These are phyloP conservation scores for Dioctria linearis DNA, from an alignment of 2,888 invertebrate genomes.

Conservation along the genomic window DNA sequence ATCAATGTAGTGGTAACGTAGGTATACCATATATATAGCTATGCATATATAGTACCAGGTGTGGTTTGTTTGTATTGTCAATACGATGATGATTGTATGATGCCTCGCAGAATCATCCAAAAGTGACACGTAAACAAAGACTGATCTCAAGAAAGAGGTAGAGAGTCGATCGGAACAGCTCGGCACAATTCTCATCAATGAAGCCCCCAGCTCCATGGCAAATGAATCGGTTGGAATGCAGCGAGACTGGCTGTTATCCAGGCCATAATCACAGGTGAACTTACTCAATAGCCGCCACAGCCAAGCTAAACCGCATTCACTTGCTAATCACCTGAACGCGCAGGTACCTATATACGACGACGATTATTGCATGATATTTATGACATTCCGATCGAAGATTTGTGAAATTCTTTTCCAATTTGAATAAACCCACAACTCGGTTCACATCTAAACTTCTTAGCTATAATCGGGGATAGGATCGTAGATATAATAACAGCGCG, in stretches of 20 bases:
- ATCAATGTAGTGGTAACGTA: too few relatives aligned
- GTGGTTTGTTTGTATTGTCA: background rate
- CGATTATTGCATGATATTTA: slow-evolving; percentile 22
- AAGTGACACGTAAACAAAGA: background rate
- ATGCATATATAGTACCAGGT: too few relatives aligned
- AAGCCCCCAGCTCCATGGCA: background rate
- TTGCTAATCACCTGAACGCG: slow-evolving; percentile 4
- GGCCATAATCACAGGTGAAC: slow-evolving; percentile 47
- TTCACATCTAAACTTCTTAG: too few relatives aligned
- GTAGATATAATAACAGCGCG: too few relatives aligned
- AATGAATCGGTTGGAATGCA: slow-evolving; percentile 43
- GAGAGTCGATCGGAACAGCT: background rate
- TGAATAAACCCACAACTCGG: background rate
- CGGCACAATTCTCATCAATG: slow-evolving; percentile 46
- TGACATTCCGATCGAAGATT: slow-evolving; percentile 38
- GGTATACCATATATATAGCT: too few relatives aligned
- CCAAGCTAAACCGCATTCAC: slow-evolving; percentile 29
- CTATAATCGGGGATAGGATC: too few relatives aligned
- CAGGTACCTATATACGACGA: background rate
- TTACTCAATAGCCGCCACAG: slow-evolving; percentile 1
- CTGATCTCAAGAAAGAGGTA: slow-evolving; percentile 6
- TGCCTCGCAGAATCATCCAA: background rate
- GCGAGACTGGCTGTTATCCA: slow-evolving; percentile 31
- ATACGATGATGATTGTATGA: background rate
- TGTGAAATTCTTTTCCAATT: slow-evolving; percentile 18